Conservation (phyloP, 2,888 invertebrate species). For the Lampropteryx suffumata region DNA sequence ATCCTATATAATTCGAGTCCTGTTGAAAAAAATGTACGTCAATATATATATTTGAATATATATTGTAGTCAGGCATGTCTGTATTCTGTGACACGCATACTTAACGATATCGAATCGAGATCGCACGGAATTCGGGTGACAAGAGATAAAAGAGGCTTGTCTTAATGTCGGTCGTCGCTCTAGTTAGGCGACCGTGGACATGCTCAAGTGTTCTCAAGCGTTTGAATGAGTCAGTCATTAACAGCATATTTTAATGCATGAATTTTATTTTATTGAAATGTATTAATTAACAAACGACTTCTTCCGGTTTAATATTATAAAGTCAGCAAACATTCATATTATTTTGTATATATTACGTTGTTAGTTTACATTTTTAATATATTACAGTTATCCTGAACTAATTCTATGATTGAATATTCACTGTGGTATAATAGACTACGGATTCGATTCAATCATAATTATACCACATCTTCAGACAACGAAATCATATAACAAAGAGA, state of each 20-base stretch:
- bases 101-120: constrained; percentile 26
- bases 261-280: too few species aligned
- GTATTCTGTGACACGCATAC: constrained; percentile 22
- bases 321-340: too few species aligned
- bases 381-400: too few species aligned
- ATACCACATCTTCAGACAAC: constrained; percentile 25
- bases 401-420: neutral
- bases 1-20: too few species aligned
- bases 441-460: constrained; percentile 29
- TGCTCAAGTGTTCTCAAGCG: constrained; percentile 9
- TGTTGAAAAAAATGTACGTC: too few species aligned
- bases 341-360: too few species aligned
- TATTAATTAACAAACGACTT: too few species aligned
- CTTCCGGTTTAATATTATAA: too few species aligned
- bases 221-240: constrained; percentile 4
- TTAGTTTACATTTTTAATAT: too few species aligned
- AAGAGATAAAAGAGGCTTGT: constrained; percentile 27
- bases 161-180: constrained; percentile 22
- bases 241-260: too few species aligned
- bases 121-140: constrained; percentile 24
- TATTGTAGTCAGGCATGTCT: constrained; percentile 15
- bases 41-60: too few species aligned
- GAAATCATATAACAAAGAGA: constrained; percentile 48
- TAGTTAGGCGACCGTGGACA: constrained; percentile 11
- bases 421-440: too few species aligned